phyloP scores from a whole-genome alignment of 2,797 vertebrate species.

The Phrynocephalus guinanensis region DNA sequence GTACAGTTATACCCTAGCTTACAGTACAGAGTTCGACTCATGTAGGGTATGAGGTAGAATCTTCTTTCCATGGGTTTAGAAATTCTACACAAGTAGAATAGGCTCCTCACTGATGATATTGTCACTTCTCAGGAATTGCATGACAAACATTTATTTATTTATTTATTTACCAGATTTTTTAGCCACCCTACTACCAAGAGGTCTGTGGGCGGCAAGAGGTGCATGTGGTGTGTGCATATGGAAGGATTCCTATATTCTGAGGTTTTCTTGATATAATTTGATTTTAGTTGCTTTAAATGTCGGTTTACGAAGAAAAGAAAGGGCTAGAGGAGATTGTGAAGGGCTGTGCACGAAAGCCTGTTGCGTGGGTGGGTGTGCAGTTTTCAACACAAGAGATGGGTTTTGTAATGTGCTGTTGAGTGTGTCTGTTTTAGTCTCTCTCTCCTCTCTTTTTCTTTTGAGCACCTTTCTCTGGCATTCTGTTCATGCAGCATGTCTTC shows the following conservation, averaged over 20 bases:
- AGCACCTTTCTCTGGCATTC: slow-evolving; percentile 34
- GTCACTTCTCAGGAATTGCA: not conserved
- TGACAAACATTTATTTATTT: not conserved
- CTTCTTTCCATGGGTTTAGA: not conserved
- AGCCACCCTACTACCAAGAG: too few relatives aligned
- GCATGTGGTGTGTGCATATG: not conserved
- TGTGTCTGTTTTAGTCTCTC: slow-evolving; percentile 41
- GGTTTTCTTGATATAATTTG: not conserved
- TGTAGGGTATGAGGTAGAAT: not conserved
- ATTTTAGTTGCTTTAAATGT: slow-evolving; percentile 24
- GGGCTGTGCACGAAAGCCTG: not conserved
- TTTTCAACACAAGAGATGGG: slow-evolving; percentile 27
- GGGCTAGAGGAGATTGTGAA: not conserved
- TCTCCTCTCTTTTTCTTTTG: slow-evolving; percentile 12
- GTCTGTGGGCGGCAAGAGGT: too few relatives aligned
- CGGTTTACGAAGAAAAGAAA: not conserved
- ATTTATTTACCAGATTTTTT: too few relatives aligned
- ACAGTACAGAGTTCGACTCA: not conserved
- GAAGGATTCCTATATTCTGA: not conserved
- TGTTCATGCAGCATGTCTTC: slow-evolving; percentile 20
- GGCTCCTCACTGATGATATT: not conserved
- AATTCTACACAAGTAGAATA: not conserved
- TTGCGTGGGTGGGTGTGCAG: not conserved
- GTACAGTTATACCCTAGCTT: too few relatives aligned
- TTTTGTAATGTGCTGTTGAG: slow-evolving; percentile 48